These are phyloP conservation scores for Alosa sapidissima DNA, from an alignment of 2,797 vertebrate genomes.

Conservation along the genomic window DNA sequence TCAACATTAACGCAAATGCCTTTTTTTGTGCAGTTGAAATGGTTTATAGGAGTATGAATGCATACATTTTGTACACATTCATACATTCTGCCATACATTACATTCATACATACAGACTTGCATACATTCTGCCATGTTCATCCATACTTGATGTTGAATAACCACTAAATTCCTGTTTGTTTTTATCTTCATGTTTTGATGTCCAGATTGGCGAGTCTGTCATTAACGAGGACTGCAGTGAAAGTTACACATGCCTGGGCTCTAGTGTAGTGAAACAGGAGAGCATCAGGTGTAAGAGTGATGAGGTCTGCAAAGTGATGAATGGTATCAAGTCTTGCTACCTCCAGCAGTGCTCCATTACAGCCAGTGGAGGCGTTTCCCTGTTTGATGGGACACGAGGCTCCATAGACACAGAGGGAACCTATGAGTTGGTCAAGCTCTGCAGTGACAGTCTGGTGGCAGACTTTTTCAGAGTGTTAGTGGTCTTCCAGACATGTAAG, in stretches of 20 bases:
- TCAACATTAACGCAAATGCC: too few species aligned
- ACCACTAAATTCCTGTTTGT: not conserved
- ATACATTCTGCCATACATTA: too few species aligned
- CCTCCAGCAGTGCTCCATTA: conserved; percentile 36
- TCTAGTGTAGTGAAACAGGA: conserved; percentile 50
- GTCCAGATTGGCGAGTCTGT: conserved; percentile 52
- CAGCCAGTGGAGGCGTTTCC: conserved; percentile 62
- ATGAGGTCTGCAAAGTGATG: conserved; percentile 63
- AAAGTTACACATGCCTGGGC: conserved; percentile 44
- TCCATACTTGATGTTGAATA: not conserved
- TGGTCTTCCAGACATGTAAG: conserved; percentile 54
- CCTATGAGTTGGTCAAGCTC: conserved; percentile 63
- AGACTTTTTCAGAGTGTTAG: conserved; percentile 66
- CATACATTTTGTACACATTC: not conserved
- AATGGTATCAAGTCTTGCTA: conserved; percentile 66
- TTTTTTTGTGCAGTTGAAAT: too few species aligned
- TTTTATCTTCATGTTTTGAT: not conserved
- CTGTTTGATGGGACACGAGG: conserved; percentile 66
- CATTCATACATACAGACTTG: too few species aligned
- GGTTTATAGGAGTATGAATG: not conserved
- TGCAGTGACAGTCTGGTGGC: conserved; percentile 31
- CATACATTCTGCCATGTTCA: not conserved
- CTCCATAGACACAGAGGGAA: conserved; percentile 67
- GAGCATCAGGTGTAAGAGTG: conserved; percentile 52
- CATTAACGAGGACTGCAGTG: conserved; percentile 50